Base-by-base conservation (phyloP, 2,888 invertebrate genomes). In the Catotricha subobsoleta region DNA sequence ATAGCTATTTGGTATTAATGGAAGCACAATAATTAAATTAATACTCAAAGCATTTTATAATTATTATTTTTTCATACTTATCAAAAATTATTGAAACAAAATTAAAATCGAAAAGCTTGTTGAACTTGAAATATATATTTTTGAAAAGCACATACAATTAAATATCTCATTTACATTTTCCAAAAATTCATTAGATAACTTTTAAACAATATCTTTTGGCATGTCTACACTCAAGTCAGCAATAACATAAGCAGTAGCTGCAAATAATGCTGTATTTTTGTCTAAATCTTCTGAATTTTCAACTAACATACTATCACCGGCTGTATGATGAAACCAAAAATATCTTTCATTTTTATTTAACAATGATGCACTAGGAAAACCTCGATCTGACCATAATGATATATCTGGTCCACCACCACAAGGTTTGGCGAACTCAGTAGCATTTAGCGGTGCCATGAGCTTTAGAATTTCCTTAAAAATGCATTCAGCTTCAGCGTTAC, bases 301-400 rank as follows among this genome's bases (percentile, higher is more conserved):
- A 0, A 82, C 76, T 42, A 75, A 69, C 76, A 87, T 80, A 0
- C 76, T 80, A 53, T 88, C 87, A 2, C 76, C 86, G 48, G 75
- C 69, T 1, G 76, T 69, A 53, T 88, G 87, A 59, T 87, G 87
- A 54, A 45, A 52, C 68, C 68, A 69, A 47, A 69, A 70, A 57
- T 88, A 88, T 47, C 67, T 68, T 18, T 75, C 72, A 52, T 79
- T 76, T 40, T 68, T 62, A 50, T 76, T 83, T 41, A 72, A 55
- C 3, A 86, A 61, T 37, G 74, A 72, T 1, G 72, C 78, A 1
- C 76, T 76, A 1, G 84, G 83, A 19, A 84, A 70, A 12, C 80
- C 78, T 35, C 69, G 60, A 13, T 58, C 48, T 10, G 70, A 56
- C 69, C 80, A 80, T 4, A 68, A 52, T 1, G 53, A 59, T 40